A percentile compares a stretch with the other conserved stretches of the same genome.
phyloP scores from a whole-genome alignment of 2,888 invertebrate species.

The Kuschelorhynchus macadamiae region DNA sequence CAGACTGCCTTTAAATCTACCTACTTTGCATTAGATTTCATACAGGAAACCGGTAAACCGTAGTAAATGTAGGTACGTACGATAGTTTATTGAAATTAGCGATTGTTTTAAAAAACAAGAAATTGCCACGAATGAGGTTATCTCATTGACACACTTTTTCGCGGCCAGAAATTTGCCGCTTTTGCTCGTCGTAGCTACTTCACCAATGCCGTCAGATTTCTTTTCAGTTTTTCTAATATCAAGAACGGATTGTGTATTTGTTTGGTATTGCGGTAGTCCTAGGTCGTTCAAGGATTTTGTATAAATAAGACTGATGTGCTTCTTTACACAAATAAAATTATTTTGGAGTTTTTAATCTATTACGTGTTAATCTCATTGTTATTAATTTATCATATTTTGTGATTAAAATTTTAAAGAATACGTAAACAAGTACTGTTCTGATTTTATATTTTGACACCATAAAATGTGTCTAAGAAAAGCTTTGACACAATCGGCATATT shows the following conservation, averaged over 20 bases:
- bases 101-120: constrained; percentile 47
- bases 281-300: constrained; percentile 22
- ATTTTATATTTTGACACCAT: background rate
- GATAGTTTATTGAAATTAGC: constrained; percentile 48
- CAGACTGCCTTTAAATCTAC: constrained; percentile 20
- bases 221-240: constrained; percentile 43
- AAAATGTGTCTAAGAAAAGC: too few species aligned
- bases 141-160: constrained; percentile 65
- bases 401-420: too few species aligned
- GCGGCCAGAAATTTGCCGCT: constrained; percentile 54
- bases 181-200: constrained; percentile 39
- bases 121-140: constrained; percentile 59
- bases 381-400: too few species aligned
- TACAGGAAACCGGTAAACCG: constrained; percentile 38
- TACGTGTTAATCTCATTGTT: too few species aligned
- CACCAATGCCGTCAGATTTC: constrained; percentile 41
- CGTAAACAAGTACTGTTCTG: too few species aligned
- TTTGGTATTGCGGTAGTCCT: constrained; percentile 21
- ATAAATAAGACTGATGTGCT: background rate
- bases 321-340: too few species aligned
- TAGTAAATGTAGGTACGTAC: constrained; percentile 38
- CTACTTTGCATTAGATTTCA: constrained; percentile 36
- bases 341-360: too few species aligned
- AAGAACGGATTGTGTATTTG: constrained; percentile 33
- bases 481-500: too few species aligned